These are phyloP conservation scores for Chrysolina haemoptera DNA, from an alignment of 2,888 invertebrate species.

Conservation along the genomic window DNA sequence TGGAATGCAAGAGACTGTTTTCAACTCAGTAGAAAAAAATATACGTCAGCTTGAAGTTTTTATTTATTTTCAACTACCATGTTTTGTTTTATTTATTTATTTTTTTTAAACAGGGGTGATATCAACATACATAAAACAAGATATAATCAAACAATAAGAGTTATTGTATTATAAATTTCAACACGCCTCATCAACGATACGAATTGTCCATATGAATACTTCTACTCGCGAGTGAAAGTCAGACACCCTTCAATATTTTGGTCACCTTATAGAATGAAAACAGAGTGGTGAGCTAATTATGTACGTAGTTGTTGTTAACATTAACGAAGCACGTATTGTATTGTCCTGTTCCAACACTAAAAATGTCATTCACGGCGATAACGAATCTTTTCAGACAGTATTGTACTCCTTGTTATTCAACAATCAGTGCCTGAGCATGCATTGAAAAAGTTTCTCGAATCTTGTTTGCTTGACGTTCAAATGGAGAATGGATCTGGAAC, in stretches of 20 bases:
- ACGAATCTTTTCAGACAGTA: slow-evolving; percentile 65
- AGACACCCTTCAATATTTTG: background rate
- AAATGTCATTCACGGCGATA: slow-evolving; percentile 66
- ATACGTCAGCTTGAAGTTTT: too few relatives aligned
- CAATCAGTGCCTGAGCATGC: slow-evolving; percentile 48
- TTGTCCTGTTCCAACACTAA: slow-evolving; percentile 64
- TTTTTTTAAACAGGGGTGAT: too few relatives aligned
- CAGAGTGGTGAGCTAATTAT: slow-evolving; percentile 66
- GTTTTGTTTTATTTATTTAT: too few relatives aligned
- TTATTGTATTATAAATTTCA: too few relatives aligned
- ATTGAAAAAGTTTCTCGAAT: slow-evolving; percentile 38
- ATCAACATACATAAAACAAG: too few relatives aligned
- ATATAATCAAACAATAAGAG: too few relatives aligned
- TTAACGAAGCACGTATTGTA: slow-evolving; percentile 67
- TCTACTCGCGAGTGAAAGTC: background rate
- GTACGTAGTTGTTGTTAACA: slow-evolving; percentile 68
- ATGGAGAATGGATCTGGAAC: slow-evolving; percentile 6
- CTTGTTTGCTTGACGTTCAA: slow-evolving; percentile 32
- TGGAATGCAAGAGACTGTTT: too few relatives aligned
- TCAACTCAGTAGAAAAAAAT: too few relatives aligned
- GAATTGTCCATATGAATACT: too few relatives aligned
- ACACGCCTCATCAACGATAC: too few relatives aligned
- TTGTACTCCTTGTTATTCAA: slow-evolving; percentile 54
- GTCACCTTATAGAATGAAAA: slow-evolving; percentile 8
- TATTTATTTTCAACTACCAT: too few relatives aligned